Base-by-base conservation (phyloP, 1,140 invertebrate species). In the Magallana angulata region DNA sequence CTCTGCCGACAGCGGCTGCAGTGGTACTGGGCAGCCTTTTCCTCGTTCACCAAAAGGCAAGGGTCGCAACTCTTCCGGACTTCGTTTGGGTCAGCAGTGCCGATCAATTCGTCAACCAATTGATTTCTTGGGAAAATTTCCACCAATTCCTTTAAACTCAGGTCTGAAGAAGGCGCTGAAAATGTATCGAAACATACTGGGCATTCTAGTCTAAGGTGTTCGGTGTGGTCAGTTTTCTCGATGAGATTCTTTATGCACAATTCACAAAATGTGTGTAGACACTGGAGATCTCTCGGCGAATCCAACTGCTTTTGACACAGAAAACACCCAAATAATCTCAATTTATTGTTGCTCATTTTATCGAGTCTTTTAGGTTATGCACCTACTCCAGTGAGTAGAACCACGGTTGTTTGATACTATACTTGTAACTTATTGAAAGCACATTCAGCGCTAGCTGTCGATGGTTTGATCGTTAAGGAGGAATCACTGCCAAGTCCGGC, bases 21-120 rank as follows among this genome's bases (percentile, higher is more conserved):
- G 11, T 76, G 68, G 68, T 9, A 36, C 18, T 7, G 4, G 2
- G 68, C 68, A 18, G 24, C 18, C 9, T 14, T 76, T 12, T 76
- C 24, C 68, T 76, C 68, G 68, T 76, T 36, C 24, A 76, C 68
- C 68, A 36, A 7, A 11, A 18, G 68, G 9, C 68, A 76, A 7
- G 68, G 68, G 24, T 76, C 68, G 68, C 68, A 76, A 76, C 68
- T 76, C 68, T 76, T 76, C 68, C 68, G 68, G 12, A 30, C 24
- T 76, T 76, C 36, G 24, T 30, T 76, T 30, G 24, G 24, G 36
- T 76, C 24, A 30, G 18, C 8, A 76, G 68, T 30, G 30, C 68
- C 24, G 36, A 76, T 76, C 24, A 76, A 36, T 30, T 76, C 36
- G 14, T 76, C 68, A 24, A 76, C 4, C 24, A 76, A 24, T 11